Conservation (phyloP, 1,140 invertebrate genomes). For the Anthonomus grandis region DNA sequence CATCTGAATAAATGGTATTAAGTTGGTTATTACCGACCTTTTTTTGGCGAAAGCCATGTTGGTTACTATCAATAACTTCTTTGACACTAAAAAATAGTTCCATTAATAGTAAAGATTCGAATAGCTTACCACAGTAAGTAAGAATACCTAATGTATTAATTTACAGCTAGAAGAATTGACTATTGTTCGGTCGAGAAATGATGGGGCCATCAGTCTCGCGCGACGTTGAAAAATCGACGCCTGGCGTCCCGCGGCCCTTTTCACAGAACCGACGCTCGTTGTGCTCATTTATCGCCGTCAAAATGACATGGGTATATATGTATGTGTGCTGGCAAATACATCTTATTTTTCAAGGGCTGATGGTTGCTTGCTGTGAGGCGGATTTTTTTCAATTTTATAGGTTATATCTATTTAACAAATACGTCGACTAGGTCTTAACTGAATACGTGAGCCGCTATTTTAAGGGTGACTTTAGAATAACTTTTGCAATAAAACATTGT, state of each 20-base stretch:
- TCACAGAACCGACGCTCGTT: conserved; percentile 19
- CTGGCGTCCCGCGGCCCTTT: conserved; percentile 14
- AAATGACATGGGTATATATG: conserved; percentile 24
- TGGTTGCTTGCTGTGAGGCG: too few relatives aligned
- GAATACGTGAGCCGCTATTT: background rate
- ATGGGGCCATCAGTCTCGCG: conserved; percentile 18
- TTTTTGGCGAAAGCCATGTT: too few relatives aligned
- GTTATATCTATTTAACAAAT: too few relatives aligned
- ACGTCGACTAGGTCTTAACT: background rate
- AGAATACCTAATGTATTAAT: too few relatives aligned
- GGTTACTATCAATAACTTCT: too few relatives aligned
- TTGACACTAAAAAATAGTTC: too few relatives aligned
- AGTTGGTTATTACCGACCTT: too few relatives aligned
- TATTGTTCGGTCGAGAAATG: conserved; percentile 4
- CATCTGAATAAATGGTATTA: too few relatives aligned
- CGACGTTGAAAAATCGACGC: conserved; percentile 28
- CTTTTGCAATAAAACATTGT: background rate
- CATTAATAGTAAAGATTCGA: too few relatives aligned
- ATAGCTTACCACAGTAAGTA: too few relatives aligned
- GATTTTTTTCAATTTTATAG: too few relatives aligned
- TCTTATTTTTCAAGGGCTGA: conserved; percentile 11
- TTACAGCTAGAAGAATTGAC: conserved; percentile 6
- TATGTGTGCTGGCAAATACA: conserved; percentile 12
- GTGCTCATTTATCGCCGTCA: conserved; percentile 17
- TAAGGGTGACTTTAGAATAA: background rate